Base-by-base conservation (phyloP, 1,140 invertebrate species). In the Platyura marginata region DNA sequence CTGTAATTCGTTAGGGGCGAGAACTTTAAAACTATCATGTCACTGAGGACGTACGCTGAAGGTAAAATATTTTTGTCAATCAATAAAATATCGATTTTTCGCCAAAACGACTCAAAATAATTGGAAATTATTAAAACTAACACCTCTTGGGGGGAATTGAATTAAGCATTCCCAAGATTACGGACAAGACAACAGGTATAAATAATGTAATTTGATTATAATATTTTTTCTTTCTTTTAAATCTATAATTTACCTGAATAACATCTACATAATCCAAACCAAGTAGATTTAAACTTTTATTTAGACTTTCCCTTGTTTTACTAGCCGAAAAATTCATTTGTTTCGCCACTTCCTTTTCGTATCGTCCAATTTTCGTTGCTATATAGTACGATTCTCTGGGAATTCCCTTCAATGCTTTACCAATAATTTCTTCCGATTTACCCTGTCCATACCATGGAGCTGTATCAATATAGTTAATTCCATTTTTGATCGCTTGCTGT, bases 381-480 rank as follows among this genome's bases (percentile, higher is more conserved):
- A 97, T 72, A 54, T 90, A 92, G 61, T 83, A 95, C 2, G 81
- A 69, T 47, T 80, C 50, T 21, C 92, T 65, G 0, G 90, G 89
- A 44, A 93, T 68, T 34, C 65, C 73, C 59, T 74, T 67, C 0
- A 94, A 64, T 3, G 83, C 87, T 67, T 85, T 78, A 47, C 90
- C 92, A 9, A 94, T 61, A 21, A 82, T 62, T 48, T 64, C 66
- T 64, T 95, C 89, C 0, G 82, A 79, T 33, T 64, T 69, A 4
- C 89, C 85, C 65, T 87, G 84, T 1, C 90, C 89, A 59, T 95
- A 95, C 74, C 79, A 93, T 0, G 87, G 86, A 2, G 78, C 81
- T 0, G 87, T 92, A 56, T 95, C 91, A 40, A 95, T 78, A 48
- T 87, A 91, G 66, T 95, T 95, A 16, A 95, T 71, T 2, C 91